Percentiles rank a stretch among this genome's conserved stretches.
phyloP scores from a whole-genome alignment of 1,140 invertebrate genomes.

The Artemia franciscana region DNA sequence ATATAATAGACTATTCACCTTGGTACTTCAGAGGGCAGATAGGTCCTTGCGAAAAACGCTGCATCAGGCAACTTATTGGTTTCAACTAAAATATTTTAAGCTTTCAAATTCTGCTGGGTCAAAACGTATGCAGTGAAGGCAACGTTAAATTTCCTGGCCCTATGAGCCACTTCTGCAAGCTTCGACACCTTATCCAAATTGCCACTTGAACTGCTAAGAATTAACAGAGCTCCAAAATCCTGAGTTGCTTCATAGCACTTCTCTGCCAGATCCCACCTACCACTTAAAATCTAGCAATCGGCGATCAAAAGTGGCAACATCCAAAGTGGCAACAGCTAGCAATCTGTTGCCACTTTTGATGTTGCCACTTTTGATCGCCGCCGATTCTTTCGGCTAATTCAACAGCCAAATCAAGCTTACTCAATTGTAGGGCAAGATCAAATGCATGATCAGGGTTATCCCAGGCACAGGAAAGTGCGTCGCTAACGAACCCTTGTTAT shows the following conservation, averaged over 20 bases:
- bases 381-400: conserved; percentile 63
- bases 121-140: conserved; percentile 79
- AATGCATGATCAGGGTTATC: conserved; percentile 94
- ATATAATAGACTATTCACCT: too few relatives aligned
- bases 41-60: conserved; percentile 82
- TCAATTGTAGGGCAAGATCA: conserved; percentile 72
- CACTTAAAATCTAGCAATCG: conserved; percentile 55
- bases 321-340: not conserved
- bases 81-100: conserved; percentile 68
- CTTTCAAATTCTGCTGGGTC: conserved; percentile 68
- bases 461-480: conserved; percentile 87
- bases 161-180: conserved; percentile 40
- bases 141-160: conserved; percentile 72
- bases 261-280: conserved; percentile 63
- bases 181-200: conserved; percentile 53
- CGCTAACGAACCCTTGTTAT: conserved; percentile 93
- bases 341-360: too few relatives aligned
- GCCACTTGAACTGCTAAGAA: conserved; percentile 65
- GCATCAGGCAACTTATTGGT: conserved; percentile 80
- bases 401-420: conserved; percentile 58
- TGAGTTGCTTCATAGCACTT: conserved; percentile 80
- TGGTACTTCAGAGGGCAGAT: conserved; percentile 67
- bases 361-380: conserved; percentile 84
- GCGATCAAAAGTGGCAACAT: too few relatives aligned
- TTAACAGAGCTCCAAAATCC: conserved; percentile 73